phyloP scores from a whole-genome alignment of 2,888 invertebrate species.

The Masnerella sp. region DNA sequence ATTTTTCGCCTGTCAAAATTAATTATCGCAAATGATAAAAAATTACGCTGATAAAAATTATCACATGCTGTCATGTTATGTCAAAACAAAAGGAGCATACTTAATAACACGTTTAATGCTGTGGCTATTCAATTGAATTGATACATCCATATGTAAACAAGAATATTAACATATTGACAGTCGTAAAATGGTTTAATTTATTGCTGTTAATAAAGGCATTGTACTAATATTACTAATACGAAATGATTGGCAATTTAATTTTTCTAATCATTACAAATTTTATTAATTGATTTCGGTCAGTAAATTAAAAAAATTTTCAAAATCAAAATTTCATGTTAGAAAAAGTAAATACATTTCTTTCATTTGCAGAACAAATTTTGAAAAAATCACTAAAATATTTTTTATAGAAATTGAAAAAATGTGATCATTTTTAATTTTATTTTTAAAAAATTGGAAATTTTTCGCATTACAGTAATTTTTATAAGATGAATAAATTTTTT shows the following conservation, averaged over 20 bases:
- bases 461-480: too few relatives aligned
- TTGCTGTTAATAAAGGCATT: constrained; percentile 44
- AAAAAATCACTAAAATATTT: too few relatives aligned
- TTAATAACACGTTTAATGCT: constrained; percentile 52
- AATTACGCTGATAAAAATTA: constrained; percentile 46
- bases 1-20: constrained; percentile 26
- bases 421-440: too few relatives aligned
- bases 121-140: constrained; percentile 55
- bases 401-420: too few relatives aligned
- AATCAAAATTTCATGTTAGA: too few relatives aligned
- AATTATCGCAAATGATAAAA: constrained; percentile 37
- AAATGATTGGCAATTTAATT: constrained; percentile 49
- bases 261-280: too few relatives aligned
- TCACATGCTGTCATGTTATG: constrained; percentile 33
- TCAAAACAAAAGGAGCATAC: constrained; percentile 19
- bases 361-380: too few relatives aligned
- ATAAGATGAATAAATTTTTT: too few relatives aligned
- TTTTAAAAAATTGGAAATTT: too few relatives aligned
- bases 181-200: constrained; percentile 51
- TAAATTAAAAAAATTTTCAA: too few relatives aligned
- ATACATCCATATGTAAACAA: constrained; percentile 55
- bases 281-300: too few relatives aligned
- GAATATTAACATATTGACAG: constrained; percentile 58
- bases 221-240: constrained; percentile 34
- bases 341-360: too few relatives aligned